Evolutionary conservation across 2,797 vertebrate genomes (phyloP).

Genomic region (Columba guinea): DNA sequence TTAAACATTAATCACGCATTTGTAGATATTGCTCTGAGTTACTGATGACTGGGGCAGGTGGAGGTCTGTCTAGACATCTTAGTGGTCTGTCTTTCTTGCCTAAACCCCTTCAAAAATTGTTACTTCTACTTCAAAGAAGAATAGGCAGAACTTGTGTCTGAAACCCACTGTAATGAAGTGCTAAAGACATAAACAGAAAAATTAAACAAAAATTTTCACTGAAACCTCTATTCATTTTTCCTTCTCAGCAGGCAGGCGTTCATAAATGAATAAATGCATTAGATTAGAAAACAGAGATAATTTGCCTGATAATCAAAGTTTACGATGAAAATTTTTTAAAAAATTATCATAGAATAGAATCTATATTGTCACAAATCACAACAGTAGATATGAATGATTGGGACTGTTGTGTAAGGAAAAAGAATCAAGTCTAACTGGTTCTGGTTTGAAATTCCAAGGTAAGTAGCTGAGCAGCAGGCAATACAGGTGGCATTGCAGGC

Average conservation of each 20-base stretch:
- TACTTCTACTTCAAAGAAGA: neutral
- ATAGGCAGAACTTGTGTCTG: neutral
- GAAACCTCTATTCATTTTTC: neutral
- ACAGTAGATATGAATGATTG: neutral
- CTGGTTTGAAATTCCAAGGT: neutral
- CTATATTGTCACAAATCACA: neutral
- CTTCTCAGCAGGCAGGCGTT: neutral
- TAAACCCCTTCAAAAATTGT: neutral
- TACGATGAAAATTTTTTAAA: neutral
- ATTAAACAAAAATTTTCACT: neutral
- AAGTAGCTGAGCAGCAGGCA: neutral
- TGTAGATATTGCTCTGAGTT: neutral
- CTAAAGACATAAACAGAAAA: neutral
- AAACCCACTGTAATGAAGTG: neutral
- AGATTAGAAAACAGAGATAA: neutral
- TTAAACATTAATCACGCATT: neutral
- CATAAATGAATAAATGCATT: neutral
- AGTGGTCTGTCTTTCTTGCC: neutral
- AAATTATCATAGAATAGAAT: neutral
- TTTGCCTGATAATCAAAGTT: neutral
- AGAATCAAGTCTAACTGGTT: neutral
- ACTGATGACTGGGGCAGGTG: neutral
- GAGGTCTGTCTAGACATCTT: neutral
- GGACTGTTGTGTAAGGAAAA: neutral
- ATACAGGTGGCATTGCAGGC: slow-evolving; percentile 2